A percentile compares a stretch with the other conserved stretches of the same genome.
Evolutionary conservation across 2,888 invertebrate genomes (phyloP).

Genomic region (Schizaphis graminum): DNA sequence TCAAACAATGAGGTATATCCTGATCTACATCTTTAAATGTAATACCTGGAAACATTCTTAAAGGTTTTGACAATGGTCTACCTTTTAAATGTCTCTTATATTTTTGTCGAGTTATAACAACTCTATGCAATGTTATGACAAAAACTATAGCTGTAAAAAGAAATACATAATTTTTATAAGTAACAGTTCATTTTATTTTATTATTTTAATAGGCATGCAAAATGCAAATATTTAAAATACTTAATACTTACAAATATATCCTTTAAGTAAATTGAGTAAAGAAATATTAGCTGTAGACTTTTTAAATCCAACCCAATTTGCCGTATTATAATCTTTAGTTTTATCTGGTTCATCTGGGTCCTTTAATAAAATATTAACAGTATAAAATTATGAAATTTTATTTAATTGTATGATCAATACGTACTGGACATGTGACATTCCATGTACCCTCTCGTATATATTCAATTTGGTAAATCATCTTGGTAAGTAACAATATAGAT

Average conservation of each 20-base stretch:
- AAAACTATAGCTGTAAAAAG: constrained; percentile 78
- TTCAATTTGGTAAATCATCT: constrained; percentile 96
- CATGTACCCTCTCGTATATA: constrained; percentile 84
- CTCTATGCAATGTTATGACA: constrained; percentile 87
- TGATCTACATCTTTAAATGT: constrained; percentile 87
- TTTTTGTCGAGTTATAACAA: constrained; percentile 86
- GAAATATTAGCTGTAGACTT: constrained; percentile 76
- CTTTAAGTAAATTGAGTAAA: constrained; percentile 80
- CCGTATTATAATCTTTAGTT: constrained; percentile 75
- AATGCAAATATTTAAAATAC: background rate
- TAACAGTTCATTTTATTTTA: background rate
- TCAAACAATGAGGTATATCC: constrained; percentile 81
- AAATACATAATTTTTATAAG: background rate
- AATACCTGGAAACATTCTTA: constrained; percentile 85
- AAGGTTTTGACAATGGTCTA: constrained; percentile 74
- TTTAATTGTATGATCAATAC: constrained; percentile 69
- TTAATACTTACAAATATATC: constrained; percentile 79
- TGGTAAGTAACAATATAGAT: constrained; percentile 84
- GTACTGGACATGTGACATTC: constrained; percentile 84
- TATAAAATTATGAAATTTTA: background rate
- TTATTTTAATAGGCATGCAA: background rate
- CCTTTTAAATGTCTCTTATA: constrained; percentile 73
- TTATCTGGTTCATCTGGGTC: constrained; percentile 6
- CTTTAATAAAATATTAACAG: background rate
- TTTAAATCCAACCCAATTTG: constrained; percentile 87